Evolutionary conservation across 2,797 vertebrate genomes (phyloP).

Genomic region (Ctenosaura bakeri): DNA sequence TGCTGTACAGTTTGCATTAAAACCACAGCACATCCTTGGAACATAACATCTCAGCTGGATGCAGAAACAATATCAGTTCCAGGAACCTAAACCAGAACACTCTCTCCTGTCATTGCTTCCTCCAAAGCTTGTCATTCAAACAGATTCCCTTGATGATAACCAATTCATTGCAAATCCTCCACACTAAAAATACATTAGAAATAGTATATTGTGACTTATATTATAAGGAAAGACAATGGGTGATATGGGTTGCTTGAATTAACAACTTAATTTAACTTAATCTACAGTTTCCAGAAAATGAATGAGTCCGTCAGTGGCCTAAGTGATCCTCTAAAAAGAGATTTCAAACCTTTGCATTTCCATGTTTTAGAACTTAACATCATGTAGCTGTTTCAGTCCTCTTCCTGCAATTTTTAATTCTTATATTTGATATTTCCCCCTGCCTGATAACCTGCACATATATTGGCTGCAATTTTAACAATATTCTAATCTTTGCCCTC

Average conservation of each 20-base stretch:
- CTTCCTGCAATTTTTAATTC: background rate
- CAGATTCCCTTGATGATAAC: background rate
- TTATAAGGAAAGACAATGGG: background rate
- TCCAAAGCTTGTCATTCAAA: constrained; percentile 1
- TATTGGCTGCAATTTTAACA: background rate
- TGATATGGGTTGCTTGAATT: background rate
- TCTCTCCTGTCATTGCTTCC: background rate
- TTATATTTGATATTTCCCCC: background rate
- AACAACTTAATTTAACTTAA: background rate
- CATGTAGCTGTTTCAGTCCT: background rate
- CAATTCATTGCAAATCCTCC: background rate
- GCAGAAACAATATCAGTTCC: background rate
- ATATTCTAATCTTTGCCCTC: background rate
- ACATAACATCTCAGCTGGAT: background rate
- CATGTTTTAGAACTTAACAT: background rate
- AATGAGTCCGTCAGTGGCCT: background rate
- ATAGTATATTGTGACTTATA: background rate
- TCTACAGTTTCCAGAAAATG: background rate
- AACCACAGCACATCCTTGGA: constrained; percentile 1
- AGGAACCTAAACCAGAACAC: background rate
- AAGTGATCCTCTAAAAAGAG: background rate
- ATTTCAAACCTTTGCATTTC: background rate
- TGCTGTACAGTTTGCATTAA: background rate
- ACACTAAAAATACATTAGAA: background rate
- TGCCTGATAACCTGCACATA: background rate